phyloP scores from a whole-genome alignment of 2,113 vertebrate species.

The Coreoperca whiteheadi region DNA sequence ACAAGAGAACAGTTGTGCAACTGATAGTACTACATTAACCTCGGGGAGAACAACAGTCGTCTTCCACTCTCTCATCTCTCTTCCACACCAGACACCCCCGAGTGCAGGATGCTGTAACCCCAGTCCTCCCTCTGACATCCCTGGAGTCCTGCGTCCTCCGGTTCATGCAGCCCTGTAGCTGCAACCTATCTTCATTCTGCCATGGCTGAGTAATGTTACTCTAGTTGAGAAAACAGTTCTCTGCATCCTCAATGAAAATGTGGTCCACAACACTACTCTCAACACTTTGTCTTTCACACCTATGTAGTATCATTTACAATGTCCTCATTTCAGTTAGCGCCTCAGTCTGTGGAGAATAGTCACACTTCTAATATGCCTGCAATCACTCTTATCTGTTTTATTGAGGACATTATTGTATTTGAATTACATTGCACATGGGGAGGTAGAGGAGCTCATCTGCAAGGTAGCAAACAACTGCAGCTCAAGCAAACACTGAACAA shows the following conservation, averaged over 20 bases:
- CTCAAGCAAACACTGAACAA: not conserved
- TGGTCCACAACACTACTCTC: not conserved
- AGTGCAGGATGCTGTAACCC: conserved; percentile 49
- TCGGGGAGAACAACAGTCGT: conserved; percentile 56
- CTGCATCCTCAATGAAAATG: conserved; percentile 40
- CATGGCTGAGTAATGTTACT: conserved; percentile 55
- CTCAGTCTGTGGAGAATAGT: conserved; percentile 6
- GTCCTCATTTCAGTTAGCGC: conserved; percentile 29
- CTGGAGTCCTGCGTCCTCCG: conserved; percentile 47
- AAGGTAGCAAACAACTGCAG: not conserved
- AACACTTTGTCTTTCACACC: conserved; percentile 39
- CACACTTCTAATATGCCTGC: not conserved
- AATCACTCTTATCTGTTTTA: conserved; percentile 12
- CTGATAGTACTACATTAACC: conserved; percentile 68
- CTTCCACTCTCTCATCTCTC: conserved; percentile 60
- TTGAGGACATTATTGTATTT: conserved; percentile 1
- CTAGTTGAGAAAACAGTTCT: conserved; percentile 19
- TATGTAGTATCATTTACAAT: conserved; percentile 21
- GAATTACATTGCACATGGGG: conserved; percentile 4
- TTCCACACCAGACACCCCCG: conserved; percentile 35
- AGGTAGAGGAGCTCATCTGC: not conserved
- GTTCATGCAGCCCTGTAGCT: conserved; percentile 27
- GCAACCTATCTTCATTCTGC: conserved; percentile 47
- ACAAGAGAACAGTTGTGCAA: conserved; percentile 53
- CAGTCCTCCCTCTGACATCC: conserved; percentile 26